These are phyloP conservation scores for Lasius fuliginosus DNA, from an alignment of 2,888 invertebrate genomes.

Conservation along the genomic window DNA sequence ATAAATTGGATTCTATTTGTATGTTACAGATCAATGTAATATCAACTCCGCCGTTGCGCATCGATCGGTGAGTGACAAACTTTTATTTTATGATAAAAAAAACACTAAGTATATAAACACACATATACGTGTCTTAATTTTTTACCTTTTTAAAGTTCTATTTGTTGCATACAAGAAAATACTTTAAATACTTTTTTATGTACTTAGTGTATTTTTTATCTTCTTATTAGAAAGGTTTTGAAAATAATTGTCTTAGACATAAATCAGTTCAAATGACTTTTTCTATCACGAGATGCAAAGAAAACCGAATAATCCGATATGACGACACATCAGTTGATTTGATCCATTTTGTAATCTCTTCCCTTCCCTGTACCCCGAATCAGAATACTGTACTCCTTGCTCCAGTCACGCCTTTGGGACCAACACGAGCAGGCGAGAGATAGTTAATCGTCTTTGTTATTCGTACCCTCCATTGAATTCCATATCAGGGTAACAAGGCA, in stretches of 20 bases:
- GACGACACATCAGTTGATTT: not conserved
- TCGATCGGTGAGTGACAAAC: not conserved
- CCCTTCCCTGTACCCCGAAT: not conserved
- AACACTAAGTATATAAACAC: not conserved
- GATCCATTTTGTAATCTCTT: not conserved
- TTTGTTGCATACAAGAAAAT: not conserved
- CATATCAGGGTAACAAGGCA: slow-evolving; percentile 79
- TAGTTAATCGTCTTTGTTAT: slow-evolving; percentile 72
- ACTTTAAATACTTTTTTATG: not conserved
- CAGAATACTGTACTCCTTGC: not conserved
- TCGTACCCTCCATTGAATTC: slow-evolving; percentile 78
- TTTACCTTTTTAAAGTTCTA: not conserved
- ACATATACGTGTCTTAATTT: not conserved
- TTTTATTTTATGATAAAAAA: not conserved
- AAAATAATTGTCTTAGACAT: not conserved
- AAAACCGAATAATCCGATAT: not conserved
- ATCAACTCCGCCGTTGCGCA: not conserved
- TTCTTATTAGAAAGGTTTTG: not conserved
- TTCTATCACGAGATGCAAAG: not conserved
- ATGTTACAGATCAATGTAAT: not conserved
- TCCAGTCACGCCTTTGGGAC: slow-evolving; percentile 24
- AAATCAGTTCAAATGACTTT: not conserved
- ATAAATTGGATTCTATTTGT: not conserved
- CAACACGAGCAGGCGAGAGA: slow-evolving; percentile 47
- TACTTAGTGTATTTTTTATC: not conserved